Conservation (phyloP, 2,888 invertebrate species). For the Saturnia japonica region DNA sequence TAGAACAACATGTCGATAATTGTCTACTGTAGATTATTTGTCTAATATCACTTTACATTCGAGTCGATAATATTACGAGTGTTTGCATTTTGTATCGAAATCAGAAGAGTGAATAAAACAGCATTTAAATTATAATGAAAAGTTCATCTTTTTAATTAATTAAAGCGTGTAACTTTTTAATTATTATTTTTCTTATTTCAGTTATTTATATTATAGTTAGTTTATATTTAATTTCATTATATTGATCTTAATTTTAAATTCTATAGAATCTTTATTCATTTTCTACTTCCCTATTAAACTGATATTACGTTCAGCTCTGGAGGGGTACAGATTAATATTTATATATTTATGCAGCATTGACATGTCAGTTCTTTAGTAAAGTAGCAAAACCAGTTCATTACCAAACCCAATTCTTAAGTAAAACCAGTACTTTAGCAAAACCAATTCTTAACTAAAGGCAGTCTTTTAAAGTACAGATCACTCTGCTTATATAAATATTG, state of each 20-base stretch:
- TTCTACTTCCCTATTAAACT: neutral
- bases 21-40: constrained; percentile 49
- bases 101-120: neutral
- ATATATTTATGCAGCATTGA: too few relatives aligned
- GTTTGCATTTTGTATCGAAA: neutral
- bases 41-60: neutral
- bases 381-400: neutral
- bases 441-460: neutral
- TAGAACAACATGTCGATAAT: constrained; percentile 82
- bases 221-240: neutral
- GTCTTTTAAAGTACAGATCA: neutral
- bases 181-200: too few relatives aligned
- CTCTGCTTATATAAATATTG: neutral
- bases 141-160: neutral
- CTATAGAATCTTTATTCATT: neutral
- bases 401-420: neutral
- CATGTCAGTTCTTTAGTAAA: too few relatives aligned
- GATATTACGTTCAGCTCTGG: neutral
- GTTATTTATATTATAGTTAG: too few relatives aligned
- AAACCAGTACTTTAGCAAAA: neutral
- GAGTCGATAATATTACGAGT: neutral
- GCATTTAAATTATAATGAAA: neutral
- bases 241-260: neutral
- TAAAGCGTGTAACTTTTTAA: neutral
- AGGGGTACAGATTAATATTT: too few relatives aligned